Evolutionary conservation across 2,113 vertebrate genomes (phyloP), one percentile per base, ranked within the genome.

Genomic region (Indicator indicator): DNA sequence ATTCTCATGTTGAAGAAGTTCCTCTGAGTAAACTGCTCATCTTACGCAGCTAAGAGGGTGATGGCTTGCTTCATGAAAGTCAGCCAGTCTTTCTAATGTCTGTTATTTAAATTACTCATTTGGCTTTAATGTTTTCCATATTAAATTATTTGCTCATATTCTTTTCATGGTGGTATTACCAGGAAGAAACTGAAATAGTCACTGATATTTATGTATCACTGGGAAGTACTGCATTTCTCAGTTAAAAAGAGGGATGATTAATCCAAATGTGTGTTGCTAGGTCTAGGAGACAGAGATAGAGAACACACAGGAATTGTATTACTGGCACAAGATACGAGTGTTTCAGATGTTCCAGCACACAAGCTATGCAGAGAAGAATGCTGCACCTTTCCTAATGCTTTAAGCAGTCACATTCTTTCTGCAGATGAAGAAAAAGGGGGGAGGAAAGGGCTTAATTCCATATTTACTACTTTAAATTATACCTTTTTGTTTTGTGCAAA

Each of bases 371-470:
- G 87, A 91, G 75, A 95, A 92, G 78, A 96, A 94, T 94, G 92
- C 89, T 90, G 72, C 48, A 82, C 87, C 38, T 89, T 83, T 96
- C 78, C 82, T 96, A 96, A 97, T 92, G 91, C 86, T 95, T 95
- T 96, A 82, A 96, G 79, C 94, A 92, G 93, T 89, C 62, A 65
- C 76, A 94, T 93, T 93, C 69, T 89, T 95, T 94, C 50, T 90
- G 67, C 72, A 86, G 60, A 92, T 86, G 77, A 93, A 55, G 71
- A 67, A 88, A 63, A 87, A 65, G 32, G 24, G 44, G 24, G 52
- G 36, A 36, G 75, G 26, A 59, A 76, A 79, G 16, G 23, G 38
- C 36, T 90, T 83, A 90, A 82, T 16, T 93, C 42, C 20, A 2
- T 75, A 76, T 84, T 95, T 95, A 65, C 70, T 83, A 44, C 65